Conservation (phyloP, 2,797 vertebrate genomes). For the Tympanoctomys barrerae region DNA sequence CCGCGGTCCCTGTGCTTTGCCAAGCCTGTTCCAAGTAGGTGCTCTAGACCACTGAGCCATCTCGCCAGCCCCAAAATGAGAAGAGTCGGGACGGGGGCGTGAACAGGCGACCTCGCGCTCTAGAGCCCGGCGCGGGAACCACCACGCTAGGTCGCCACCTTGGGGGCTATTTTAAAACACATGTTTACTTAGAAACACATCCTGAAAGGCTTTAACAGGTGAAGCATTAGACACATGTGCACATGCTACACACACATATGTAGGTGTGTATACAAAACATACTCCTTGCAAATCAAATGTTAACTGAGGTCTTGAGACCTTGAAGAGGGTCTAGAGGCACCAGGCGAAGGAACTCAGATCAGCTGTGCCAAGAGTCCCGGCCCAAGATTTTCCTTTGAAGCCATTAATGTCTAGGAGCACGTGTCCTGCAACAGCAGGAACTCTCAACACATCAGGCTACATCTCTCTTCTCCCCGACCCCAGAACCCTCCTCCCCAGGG, state of each 20-base stretch:
- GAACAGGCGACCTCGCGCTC: too few species aligned
- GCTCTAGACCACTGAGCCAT: too few species aligned
- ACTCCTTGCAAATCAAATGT: neutral
- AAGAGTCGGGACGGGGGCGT: too few species aligned
- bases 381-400: neutral
- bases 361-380: neutral
- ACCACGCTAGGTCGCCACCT: too few species aligned
- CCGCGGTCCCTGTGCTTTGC: too few species aligned
- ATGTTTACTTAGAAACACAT: slow-evolving; percentile 29
- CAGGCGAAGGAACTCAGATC: neutral
- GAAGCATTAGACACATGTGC: neutral
- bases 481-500: neutral
- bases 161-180: neutral
- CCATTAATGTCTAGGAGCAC: neutral
- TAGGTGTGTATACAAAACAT: neutral
- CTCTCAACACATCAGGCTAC: neutral
- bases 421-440: neutral
- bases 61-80: too few species aligned
- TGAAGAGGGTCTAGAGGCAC: neutral
- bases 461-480: neutral
- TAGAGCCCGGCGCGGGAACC: too few species aligned
- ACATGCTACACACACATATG: neutral
- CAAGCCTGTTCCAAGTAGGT: too few species aligned
- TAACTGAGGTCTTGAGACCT: neutral
- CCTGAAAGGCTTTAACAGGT: slow-evolving; percentile 35